Conservation (phyloP, 2,797 vertebrate species). For the Erethizon dorsatum region DNA sequence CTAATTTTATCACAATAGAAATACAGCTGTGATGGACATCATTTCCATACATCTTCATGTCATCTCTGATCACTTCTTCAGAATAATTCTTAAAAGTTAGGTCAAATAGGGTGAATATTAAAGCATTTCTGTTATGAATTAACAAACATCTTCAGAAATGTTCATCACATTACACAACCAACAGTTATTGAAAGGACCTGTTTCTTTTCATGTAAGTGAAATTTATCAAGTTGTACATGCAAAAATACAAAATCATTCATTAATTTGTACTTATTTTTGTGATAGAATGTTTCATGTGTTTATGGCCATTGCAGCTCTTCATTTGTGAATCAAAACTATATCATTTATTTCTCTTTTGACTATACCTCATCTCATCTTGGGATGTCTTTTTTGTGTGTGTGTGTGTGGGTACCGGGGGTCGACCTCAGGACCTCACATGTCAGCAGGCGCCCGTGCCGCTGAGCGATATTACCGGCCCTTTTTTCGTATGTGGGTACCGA, state of each 20-base stretch:
- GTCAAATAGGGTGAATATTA: not conserved
- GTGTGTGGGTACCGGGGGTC: too few species aligned
- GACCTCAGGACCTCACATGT: too few species aligned
- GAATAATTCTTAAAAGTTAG: conserved; percentile 30
- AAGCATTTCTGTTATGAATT: conserved; percentile 7
- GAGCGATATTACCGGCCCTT: too few species aligned
- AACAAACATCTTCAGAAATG: not conserved
- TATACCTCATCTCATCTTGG: not conserved
- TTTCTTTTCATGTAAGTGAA: not conserved
- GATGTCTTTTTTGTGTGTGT: not conserved
- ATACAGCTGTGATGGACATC: conserved; percentile 17
- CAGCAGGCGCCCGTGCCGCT: too few species aligned
- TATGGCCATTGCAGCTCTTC: not conserved
- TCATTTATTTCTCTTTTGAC: conserved; percentile 2
- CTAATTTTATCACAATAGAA: conserved; percentile 11
- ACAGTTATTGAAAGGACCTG: not conserved
- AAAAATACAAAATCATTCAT: conserved; percentile 32
- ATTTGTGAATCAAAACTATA: not conserved
- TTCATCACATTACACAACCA: not conserved
- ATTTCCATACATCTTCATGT: conserved; percentile 43
- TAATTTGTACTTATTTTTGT: conserved; percentile 14
- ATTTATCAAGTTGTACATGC: not conserved
- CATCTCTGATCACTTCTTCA: conserved; percentile 29
- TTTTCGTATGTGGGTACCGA: too few species aligned
- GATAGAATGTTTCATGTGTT: not conserved